Evolutionary conservation across 2,797 vertebrate species (phyloP), one percentile per base, ranked within the genome.

Genomic region (Philypnodon macrostomus): DNA sequence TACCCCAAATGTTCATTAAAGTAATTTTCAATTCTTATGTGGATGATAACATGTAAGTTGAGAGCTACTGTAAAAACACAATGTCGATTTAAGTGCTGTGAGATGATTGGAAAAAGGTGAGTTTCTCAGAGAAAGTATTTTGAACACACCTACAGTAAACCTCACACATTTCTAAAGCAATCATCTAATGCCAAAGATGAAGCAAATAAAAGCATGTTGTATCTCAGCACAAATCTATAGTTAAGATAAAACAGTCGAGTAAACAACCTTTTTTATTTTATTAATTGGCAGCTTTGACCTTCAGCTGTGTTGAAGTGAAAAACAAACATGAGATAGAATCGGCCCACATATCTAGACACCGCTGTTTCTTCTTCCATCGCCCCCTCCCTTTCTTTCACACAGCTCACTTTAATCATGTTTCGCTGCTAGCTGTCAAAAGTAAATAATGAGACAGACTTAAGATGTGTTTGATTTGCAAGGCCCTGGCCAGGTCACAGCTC

Each of bases 361-460:
- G 9, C 46, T 3, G 9, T 46, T 58, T 55, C 53, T 27, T 51
- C 64, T 60, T 30, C 35, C 52, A 47, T 57, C 16, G 9, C 17
- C 34, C 52, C 45, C 59, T 14, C 14, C 17, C 24, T 49, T 41
- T 40, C 35, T 81, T 81, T 77, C 46, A 45, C 75, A 75, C 70
- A 53, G 50, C 51, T 72, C 1, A 3, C 72, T 83, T 85, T 82
- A 81, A 83, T 81, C 71, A 73, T 72, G 63, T 70, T 79, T 78
- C 61, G 63, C 58, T 60, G 63, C 69, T 72, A 14, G 67, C 68
- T 75, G 85, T 75, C 76, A 78, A 60, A 73, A 75, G 69, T 80
- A 82, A 78, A 81, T 84, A 83, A 86, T 79, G 77, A 86, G 70
- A n/a, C 73, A 60, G 68, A 77, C 67, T 81, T 47, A 58, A 80